Evolutionary conservation across 2,113 vertebrate species (phyloP).

Genomic region (Echinops telfairi): DNA sequence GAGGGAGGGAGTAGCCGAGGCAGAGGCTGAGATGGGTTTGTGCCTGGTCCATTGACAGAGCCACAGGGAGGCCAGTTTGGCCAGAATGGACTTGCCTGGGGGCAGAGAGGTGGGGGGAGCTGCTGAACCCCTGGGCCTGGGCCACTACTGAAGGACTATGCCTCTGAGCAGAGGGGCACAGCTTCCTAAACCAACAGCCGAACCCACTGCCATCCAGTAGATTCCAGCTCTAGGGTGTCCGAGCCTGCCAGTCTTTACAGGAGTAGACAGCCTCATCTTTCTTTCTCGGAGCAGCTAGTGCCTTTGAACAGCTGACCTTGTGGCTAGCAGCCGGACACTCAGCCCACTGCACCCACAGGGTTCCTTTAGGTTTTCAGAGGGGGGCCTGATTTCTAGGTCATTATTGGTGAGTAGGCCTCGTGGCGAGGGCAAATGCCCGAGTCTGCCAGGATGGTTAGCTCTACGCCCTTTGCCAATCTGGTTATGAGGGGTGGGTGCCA

Average conservation of each 20-base stretch:
- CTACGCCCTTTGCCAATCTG: neutral
- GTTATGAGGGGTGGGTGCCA: neutral
- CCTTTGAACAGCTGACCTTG: no score
- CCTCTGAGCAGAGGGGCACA: neutral
- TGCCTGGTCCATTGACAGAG: neutral
- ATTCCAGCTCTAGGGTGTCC: no score
- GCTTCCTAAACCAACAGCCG: no score
- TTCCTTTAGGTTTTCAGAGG: no score
- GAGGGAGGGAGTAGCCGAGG: neutral
- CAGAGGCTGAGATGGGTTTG: neutral
- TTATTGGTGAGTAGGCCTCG: neutral
- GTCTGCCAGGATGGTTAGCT: accelerated
- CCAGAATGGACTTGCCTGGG: neutral
- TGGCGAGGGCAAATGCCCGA: neutral
- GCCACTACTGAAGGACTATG: neutral
- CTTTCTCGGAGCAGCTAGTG: no score
- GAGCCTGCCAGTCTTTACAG: no score
- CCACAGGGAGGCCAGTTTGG: neutral
- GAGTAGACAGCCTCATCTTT: no score
- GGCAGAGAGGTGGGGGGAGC: no score
- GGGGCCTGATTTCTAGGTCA: no score
- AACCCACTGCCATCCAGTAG: no score
- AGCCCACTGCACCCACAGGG: no score
- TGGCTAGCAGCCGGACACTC: no score
- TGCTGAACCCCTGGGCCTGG: neutral